Conservation (phyloP, 2,888 invertebrate species). For the Rotaria socialis region DNA sequence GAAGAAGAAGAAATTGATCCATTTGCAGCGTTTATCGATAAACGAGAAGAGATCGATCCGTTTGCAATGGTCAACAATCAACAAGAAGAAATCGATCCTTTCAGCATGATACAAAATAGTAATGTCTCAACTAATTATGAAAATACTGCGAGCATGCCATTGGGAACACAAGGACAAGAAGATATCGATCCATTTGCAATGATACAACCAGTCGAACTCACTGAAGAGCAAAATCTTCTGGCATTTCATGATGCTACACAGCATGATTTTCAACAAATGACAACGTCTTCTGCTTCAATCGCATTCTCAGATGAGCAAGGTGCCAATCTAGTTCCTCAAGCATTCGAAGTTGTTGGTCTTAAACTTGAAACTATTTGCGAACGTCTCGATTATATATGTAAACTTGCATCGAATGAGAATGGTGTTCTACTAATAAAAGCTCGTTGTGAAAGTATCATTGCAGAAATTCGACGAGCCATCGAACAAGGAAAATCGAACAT, state of each 20-base stretch:
- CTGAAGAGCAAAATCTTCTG: not conserved
- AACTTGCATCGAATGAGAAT: not conserved
- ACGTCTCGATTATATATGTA: not conserved
- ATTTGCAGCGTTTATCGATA: no score
- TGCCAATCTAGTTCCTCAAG: not conserved
- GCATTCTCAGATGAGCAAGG: not conserved
- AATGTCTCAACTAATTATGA: no score
- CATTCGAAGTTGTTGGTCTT: not conserved
- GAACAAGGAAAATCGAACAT: not conserved
- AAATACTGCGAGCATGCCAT: not conserved
- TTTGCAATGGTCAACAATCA: not conserved
- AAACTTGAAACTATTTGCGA: not conserved
- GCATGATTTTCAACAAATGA: not conserved
- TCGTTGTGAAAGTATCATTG: constrained; percentile 14
- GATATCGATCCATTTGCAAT: not conserved
- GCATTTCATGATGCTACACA: not conserved
- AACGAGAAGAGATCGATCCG: not conserved
- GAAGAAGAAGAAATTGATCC: not conserved
- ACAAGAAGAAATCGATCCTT: not conserved
- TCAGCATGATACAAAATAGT: no score
- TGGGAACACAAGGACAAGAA: not conserved
- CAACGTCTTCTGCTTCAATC: no score
- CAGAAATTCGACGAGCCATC: not conserved
- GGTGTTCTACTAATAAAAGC: not conserved
- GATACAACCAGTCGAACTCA: not conserved